A percentile compares a stretch with the other conserved stretches of the same genome.
Evolutionary conservation across 2,888 invertebrate genomes (phyloP).

Genomic region (Disparrhopalites patrizii): DNA sequence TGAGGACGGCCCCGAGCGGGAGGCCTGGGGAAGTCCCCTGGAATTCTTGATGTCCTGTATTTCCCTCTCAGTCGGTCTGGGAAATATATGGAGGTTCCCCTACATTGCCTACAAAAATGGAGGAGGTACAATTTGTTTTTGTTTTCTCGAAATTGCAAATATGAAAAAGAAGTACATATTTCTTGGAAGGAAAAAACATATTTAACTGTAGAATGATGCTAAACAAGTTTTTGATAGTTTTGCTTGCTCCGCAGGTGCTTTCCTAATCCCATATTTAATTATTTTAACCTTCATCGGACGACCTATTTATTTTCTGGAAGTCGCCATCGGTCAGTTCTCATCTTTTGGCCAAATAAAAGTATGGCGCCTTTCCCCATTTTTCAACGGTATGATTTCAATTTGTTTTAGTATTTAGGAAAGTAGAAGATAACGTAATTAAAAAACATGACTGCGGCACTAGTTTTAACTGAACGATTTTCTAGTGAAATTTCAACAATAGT

Average conservation of each 20-base stretch:
- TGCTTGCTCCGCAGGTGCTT: slow-evolving; percentile 28
- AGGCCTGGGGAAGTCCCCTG: slow-evolving; percentile 59
- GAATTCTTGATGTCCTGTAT: slow-evolving; percentile 69
- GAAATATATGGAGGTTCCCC: slow-evolving; percentile 66
- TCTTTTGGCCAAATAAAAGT: slow-evolving; percentile 54
- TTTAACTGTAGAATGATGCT: too few relatives aligned
- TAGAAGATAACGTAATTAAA: too few relatives aligned
- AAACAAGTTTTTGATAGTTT: too few relatives aligned
- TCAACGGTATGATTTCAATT: slow-evolving; percentile 44
- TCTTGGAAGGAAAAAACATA: too few relatives aligned
- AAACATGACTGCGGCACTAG: too few relatives aligned
- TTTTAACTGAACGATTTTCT: too few relatives aligned
- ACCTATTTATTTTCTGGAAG: slow-evolving; percentile 56
- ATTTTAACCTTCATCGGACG: slow-evolving; percentile 65
- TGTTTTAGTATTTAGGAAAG: too few relatives aligned
- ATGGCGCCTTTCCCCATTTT: slow-evolving; percentile 51
- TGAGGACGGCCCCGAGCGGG: slow-evolving; percentile 22
- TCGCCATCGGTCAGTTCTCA: slow-evolving; percentile 55
- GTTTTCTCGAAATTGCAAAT: too few relatives aligned
- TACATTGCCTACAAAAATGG: slow-evolving; percentile 54
- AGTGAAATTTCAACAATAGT: too few relatives aligned
- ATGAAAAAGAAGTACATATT: too few relatives aligned
- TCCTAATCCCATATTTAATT: slow-evolving; percentile 55
- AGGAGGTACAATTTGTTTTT: too few relatives aligned
- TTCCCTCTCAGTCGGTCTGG: slow-evolving; percentile 65